Evolutionary conservation across 2,113 vertebrate species (phyloP).

Genomic region (Pontoporia blainvillei): DNA sequence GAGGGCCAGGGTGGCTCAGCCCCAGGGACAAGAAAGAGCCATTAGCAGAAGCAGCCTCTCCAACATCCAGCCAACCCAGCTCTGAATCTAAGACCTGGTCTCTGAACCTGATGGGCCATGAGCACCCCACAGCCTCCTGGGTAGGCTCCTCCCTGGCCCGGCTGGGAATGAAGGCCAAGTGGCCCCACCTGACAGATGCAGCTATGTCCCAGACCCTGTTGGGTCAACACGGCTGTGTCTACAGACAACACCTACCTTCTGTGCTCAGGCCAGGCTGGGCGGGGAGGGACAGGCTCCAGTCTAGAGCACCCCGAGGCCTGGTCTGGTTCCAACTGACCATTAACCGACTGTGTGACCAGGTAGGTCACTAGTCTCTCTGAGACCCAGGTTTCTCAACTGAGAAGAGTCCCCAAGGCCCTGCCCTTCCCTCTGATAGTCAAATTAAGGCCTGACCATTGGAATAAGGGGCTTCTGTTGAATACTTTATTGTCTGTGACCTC

Average conservation of each 20-base stretch:
- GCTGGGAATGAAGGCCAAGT: not conserved
- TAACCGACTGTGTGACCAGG: not conserved
- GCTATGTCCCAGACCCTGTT: not conserved
- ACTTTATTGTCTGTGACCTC: not conserved
- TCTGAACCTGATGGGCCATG: not conserved
- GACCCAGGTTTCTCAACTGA: not conserved
- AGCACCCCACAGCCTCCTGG: not conserved
- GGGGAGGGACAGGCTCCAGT: not conserved
- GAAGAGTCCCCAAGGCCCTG: not conserved
- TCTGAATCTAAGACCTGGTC: not conserved
- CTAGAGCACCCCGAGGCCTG: not conserved
- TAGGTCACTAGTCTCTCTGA: not conserved
- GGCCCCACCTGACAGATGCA: too few relatives aligned
- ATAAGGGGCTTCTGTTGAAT: not conserved
- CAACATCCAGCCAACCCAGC: not conserved
- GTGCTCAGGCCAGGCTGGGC: not conserved
- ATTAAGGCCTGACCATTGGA: not conserved
- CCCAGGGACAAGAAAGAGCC: not conserved
- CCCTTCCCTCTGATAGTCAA: not conserved
- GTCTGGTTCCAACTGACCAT: not conserved
- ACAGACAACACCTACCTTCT: not conserved
- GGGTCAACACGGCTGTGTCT: constrained; percentile 35
- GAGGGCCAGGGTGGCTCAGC: not conserved
- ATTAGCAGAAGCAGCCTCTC: not conserved
- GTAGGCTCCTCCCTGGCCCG: not conserved